Base-by-base conservation (phyloP, 2,797 vertebrate species). In the Enteromius argenteus region DNA sequence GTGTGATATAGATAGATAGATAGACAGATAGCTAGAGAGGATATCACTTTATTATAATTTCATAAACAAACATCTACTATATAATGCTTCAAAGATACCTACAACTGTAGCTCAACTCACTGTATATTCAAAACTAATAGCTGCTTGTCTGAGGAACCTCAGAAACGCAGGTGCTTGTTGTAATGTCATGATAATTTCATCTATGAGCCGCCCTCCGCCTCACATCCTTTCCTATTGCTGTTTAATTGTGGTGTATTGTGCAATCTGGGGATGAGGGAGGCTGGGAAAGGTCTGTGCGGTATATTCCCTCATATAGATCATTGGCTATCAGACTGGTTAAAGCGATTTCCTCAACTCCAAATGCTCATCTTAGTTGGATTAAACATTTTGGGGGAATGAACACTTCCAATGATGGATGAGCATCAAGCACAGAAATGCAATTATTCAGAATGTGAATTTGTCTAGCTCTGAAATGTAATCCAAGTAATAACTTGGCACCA, bases 361-460 rank as follows among this genome's bases (percentile, higher is more conserved):
- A 91, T 90, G 89, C 89, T 86, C 89, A 89, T 93, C 81, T 91
- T 91, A 87, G 88, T 89, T 90, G 89, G 92, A 92, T 92, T 92
- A 91, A 93, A 90, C 89, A 87, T 92, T 92, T 87, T 89, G 87
- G 89, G 64, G 74, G 79, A 78, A 76, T 91, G 92, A 92, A 85
- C 69, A 66, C 73, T 58, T 64, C 73, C 84, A 90, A 86, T 85
- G 88, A 91, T 87, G 90, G 88, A 90, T 83, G 68, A 89, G 88
- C 90, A 86, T 90, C 86, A 83, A 79, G 73, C 88, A 85, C 86
- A 85, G 91, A 88, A 85, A 87, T 80, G 10, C 87, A 71, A 74
- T 91, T 92, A 89, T 92, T 91, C 74, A 35, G 67, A 67, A 85
- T 82, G 73, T 83, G 85, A 90, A 92, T 89, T 87, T 51, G 81